These are phyloP conservation scores for Campoplex capitator DNA, from an alignment of 2,888 invertebrate species.

Conservation along the genomic window DNA sequence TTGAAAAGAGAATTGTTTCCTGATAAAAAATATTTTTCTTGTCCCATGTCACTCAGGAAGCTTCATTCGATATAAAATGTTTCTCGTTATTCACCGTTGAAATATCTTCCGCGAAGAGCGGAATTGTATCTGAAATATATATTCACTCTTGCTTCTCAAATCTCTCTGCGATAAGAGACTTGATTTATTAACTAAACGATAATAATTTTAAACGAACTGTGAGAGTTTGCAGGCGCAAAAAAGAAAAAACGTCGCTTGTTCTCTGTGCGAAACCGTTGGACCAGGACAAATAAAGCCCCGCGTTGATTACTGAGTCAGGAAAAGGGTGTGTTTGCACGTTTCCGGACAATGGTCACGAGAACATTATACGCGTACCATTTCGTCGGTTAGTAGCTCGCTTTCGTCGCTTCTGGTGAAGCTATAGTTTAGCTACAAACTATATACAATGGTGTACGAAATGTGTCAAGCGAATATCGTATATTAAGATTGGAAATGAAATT, in stretches of 20 bases:
- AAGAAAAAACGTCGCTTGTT: not conserved
- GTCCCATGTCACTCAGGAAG: not conserved
- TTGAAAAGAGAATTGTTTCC: not conserved
- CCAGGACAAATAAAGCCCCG: constrained; percentile 37
- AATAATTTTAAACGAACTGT: not conserved
- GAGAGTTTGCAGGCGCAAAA: not conserved
- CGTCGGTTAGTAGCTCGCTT: constrained; percentile 15
- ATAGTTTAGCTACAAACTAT: constrained; percentile 8
- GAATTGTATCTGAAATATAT: not conserved
- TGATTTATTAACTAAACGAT: not conserved
- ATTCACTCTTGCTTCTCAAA: not conserved
- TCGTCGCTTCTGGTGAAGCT: constrained; percentile 19
- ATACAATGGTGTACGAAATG: not conserved
- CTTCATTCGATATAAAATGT: not conserved
- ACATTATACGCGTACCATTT: constrained; percentile 53
- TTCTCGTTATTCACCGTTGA: not conserved
- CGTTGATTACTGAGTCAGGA: constrained; percentile 9
- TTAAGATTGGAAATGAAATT: not conserved
- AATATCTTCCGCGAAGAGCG: not conserved
- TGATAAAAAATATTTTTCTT: too few species aligned
- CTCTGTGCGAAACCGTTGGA: not conserved
- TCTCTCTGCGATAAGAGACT: not conserved
- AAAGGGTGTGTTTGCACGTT: constrained; percentile 18
- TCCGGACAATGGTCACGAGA: constrained; percentile 54
- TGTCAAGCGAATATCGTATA: not conserved